Evolutionary conservation across 1,140 invertebrate genomes (phyloP).

Genomic region (Ceratitis capitata): DNA sequence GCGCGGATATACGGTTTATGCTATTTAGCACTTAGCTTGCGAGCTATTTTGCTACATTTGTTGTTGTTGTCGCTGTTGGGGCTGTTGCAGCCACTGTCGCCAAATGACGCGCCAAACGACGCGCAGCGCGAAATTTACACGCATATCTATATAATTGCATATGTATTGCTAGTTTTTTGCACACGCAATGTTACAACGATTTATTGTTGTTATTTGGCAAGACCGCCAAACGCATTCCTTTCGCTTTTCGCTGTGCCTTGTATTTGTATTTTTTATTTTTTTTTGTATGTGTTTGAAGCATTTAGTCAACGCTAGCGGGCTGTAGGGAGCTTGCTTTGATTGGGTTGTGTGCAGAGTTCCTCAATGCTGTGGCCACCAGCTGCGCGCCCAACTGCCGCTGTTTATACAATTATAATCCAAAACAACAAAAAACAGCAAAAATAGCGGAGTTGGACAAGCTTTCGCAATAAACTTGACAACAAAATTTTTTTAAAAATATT

Average conservation of each 20-base stretch:
- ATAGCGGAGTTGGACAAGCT: background rate
- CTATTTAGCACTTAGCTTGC: conserved; percentile 27
- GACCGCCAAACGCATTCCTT: conserved; percentile 13
- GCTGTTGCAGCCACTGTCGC: conserved; percentile 13
- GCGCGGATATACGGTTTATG: conserved; percentile 36
- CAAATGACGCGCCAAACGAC: conserved; percentile 6
- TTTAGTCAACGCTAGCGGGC: background rate
- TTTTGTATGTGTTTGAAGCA: background rate
- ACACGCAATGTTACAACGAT: background rate
- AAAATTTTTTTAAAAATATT: background rate
- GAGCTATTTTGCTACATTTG: background rate
- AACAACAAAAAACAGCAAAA: background rate
- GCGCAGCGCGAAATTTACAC: background rate
- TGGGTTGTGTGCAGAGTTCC: background rate
- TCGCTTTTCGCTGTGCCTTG: background rate
- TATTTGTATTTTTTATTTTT: background rate
- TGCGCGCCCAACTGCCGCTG: background rate
- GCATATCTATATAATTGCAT: background rate
- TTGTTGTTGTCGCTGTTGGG: background rate
- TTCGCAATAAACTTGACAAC: background rate
- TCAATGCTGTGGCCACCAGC: background rate
- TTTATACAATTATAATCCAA: background rate
- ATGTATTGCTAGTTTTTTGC: background rate
- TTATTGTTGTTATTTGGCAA: conserved; percentile 11
- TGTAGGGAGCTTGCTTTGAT: background rate